Evolutionary conservation across 2,888 invertebrate species (phyloP), one percentile per base, ranked within the genome.

Genomic region (Petrolisthes cinctipes): DNA sequence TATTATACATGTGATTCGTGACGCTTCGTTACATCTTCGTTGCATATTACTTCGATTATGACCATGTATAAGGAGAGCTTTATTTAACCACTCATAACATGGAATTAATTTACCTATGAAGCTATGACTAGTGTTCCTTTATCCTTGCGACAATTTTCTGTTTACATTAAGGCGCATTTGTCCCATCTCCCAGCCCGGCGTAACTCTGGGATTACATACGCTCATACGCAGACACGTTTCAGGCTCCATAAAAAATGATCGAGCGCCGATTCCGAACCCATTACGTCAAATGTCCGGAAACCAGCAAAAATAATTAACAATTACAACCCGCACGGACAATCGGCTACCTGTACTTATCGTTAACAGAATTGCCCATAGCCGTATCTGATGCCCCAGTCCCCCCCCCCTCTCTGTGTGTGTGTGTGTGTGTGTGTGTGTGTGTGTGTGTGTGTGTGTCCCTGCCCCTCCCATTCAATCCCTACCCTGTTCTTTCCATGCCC

Each of bases 231-330:
- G 56, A 79, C 53, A 53, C 79, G 56, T 79, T 51, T 53, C 79
- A 56, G 79, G 79, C 53, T 53, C 53, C 56, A 79, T 53, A 79
- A 79, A 14, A 56, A 53, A 79, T 53, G 20, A 56, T 56, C 51
- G 51, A 53, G 20, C 51, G 37, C 20, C 20, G 57, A 20, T 81
- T 37, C 76, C 51, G 76, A 17, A 20, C 81, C 66, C 81, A 71
- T 71, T 71, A 71, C 71, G 71, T 71, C 71, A 71, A 71, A 71
- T 71, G 81, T 82, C 81, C 81, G 66, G 66, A 82, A 82, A 82
- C 81, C 81, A 82, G 81, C 71, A 71, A 82, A 82, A 82, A 82
- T 82, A 82, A 82, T 82, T 66, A 61, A 82, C 81, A 61, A 82
- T 82, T 82, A 68, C 57, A 66, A 66, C 81, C 81, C 81, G 56